A percentile compares a stretch with the other conserved stretches of the same genome.
phyloP scores from a whole-genome alignment of 2,888 invertebrate genomes.

The Fragum fragum region DNA sequence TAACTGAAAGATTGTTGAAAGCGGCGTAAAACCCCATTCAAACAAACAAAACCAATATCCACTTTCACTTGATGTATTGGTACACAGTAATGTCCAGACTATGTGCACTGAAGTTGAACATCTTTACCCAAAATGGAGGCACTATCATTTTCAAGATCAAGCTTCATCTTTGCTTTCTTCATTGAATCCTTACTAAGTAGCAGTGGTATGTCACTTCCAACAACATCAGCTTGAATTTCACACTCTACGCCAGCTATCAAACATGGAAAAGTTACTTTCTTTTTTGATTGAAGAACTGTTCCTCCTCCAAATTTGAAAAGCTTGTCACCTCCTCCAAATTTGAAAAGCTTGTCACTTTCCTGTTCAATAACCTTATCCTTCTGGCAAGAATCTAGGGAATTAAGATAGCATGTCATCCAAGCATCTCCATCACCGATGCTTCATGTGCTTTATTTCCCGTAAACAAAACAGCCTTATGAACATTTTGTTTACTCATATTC shows the following conservation, averaged over 20 bases:
- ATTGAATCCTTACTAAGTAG: conserved; percentile 51
- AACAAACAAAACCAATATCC: too few relatives aligned
- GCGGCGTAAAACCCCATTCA: too few relatives aligned
- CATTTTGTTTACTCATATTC: conserved; percentile 31
- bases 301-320: conserved; percentile 60
- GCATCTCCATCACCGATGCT: conserved; percentile 42
- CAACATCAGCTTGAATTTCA: conserved; percentile 54
- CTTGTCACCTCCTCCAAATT: conserved; percentile 53
- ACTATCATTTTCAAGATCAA: conserved; percentile 63
- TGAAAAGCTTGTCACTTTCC: conserved; percentile 41
- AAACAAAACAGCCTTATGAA: conserved; percentile 54
- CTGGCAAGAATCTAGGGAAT: conserved; percentile 34
- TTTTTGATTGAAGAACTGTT: conserved; percentile 40
- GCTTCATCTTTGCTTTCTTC: conserved; percentile 53
- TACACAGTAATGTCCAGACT: conserved; percentile 62
- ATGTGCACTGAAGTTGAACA: conserved; percentile 50
- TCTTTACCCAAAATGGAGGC: conserved; percentile 59
- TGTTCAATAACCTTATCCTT: conserved; percentile 29
- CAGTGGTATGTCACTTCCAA: conserved; percentile 50
- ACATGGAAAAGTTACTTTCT: conserved; percentile 50
- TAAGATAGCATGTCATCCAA: conserved; percentile 52
- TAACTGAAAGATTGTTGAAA: too few relatives aligned
- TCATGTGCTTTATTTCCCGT: conserved; percentile 49
- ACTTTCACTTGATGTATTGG: conserved; percentile 43
- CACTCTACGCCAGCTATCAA: conserved; percentile 45